Evolutionary conservation across 2,888 invertebrate genomes (phyloP), one percentile per base, ranked within the genome.

Genomic region (Volucella zonaria): DNA sequence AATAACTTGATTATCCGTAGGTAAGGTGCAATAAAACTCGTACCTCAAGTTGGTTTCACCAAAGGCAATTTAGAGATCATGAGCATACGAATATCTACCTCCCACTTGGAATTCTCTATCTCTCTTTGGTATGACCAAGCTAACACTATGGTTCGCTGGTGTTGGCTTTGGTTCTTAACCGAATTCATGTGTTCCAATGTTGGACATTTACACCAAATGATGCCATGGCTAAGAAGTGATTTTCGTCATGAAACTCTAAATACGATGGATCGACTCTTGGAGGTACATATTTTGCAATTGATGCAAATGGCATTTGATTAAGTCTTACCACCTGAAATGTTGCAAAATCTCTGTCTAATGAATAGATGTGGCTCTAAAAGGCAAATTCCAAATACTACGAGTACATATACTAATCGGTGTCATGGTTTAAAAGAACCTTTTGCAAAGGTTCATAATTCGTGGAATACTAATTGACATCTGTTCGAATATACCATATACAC

Each of bases 211-310:
- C 15, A 68, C 12, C 14, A 51, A 85, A 58, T 42, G 58, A 43
- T 85, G 83, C 51, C 83, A 85, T 31, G 83, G 83, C 56, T 80
- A 47, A 56, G 66, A 76, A 62, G 71, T 71, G 56, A 11, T 56
- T 85, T 75, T 70, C 56, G 49, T 23, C 23, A 23, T 31, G 6
- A 6, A 64, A 83, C 79, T 56, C n/a, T 40, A 31, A n/a, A 12
- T 23, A 45, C 23, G 45, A 51, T 54, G 54, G 45, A n/a, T 71
- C 76, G 64, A 52, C 38, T 11, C 14, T 47, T 61, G 12, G 10
- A 58, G 70, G 73, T 15, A 43, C 23, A 9, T 3, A 12, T 9
- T 10, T 2, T 31, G 31, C 10, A 4, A 9, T 42, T 6, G 15
- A 42, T 42, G 8, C 3, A 18, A 9, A 10, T 23, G n/a, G 43